Evolutionary conservation across 1,140 invertebrate species (phyloP), one percentile per base, ranked within the genome.

Genomic region (Akabosia matsudoensis): DNA sequence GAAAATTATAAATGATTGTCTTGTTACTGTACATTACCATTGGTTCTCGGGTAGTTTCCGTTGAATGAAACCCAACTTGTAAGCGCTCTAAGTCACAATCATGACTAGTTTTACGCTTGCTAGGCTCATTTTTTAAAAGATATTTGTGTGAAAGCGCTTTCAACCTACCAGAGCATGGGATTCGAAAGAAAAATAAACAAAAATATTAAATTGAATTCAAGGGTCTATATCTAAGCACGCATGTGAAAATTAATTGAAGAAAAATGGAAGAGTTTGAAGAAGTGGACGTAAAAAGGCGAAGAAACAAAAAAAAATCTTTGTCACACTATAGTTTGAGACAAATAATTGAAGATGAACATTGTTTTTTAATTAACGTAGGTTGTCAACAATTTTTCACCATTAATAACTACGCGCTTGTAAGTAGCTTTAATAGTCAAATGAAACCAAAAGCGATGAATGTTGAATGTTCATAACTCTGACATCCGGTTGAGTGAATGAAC

Each of bases 31-130:
- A n/a, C n/a, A n/a, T n/a, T n/a, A n/a, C n/a, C n/a, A n/a, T n/a
- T n/a, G n/a, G n/a, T n/a, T n/a, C n/a, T n/a, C n/a, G n/a, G n/a
- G n/a, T n/a, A 61, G 54, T 61, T 61, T 61, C 54, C 54, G 54
- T 61, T 61, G 16, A n/a, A 14, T 61, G 10, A n/a, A n/a, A n/a
- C n/a, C n/a, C n/a, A n/a, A n/a, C n/a, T n/a, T n/a, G n/a, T n/a
- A n/a, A n/a, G n/a, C n/a, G n/a, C n/a, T n/a, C n/a, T n/a, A n/a
- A n/a, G n/a, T n/a, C n/a, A n/a, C n/a, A n/a, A n/a, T n/a, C 54
- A n/a, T 22, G 10, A 56, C 54, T 56, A 4, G 54, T 67, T 67
- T 67, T 67, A 67, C 61, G 30, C 61, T 67, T 10, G 26, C 61
- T 67, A 67, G 61, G 31, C 31, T 67, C 31, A 13, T 67, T 4